Percentiles rank a stretch among this genome's conserved stretches.
These are phyloP conservation scores for Bradypodion pumilum DNA, from an alignment of 2,797 vertebrate species.

Conservation along the genomic window DNA sequence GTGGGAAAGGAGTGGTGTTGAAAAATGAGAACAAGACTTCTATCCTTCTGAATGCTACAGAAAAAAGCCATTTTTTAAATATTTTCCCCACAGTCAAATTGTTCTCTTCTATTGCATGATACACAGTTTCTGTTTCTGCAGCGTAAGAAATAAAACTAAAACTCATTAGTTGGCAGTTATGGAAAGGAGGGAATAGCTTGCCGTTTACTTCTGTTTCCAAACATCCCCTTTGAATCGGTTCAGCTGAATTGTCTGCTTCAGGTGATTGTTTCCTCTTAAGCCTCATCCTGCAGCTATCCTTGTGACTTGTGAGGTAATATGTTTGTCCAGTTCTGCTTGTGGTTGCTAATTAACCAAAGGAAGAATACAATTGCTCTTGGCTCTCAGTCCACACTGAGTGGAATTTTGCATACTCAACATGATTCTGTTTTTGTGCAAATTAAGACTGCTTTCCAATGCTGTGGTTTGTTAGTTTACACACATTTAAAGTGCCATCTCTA, in stretches of 20 bases:
- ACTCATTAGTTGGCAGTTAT: constrained; percentile 5
- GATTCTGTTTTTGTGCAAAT: neutral
- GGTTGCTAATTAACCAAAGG: constrained; percentile 26
- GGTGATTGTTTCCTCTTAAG: constrained; percentile 29
- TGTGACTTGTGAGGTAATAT: constrained; percentile 4
- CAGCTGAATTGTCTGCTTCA: constrained; percentile 33
- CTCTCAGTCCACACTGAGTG: neutral
- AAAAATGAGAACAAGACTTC: neutral
- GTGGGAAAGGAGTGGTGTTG: neutral
- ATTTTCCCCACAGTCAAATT: neutral
- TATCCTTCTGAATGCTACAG: neutral
- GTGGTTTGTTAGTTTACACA: neutral
- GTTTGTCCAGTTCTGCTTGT: neutral
- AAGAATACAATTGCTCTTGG: neutral
- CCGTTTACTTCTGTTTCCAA: neutral
- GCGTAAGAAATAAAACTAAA: constrained; percentile 19
- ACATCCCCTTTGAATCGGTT: constrained; percentile 7
- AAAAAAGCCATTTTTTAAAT: neutral
- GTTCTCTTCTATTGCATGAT: constrained; percentile 24
- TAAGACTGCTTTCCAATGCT: neutral
- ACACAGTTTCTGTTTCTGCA: constrained; percentile 30
- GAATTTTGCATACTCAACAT: neutral
- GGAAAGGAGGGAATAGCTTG: constrained; percentile 7
- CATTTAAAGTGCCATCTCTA: neutral
- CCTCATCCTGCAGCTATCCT: constrained; percentile 6